A percentile compares a stretch with the other conserved stretches of the same genome.
These are phyloP conservation scores for Haemorhous mexicanus DNA, from an alignment of 2,113 vertebrate genomes.

Conservation along the genomic window DNA sequence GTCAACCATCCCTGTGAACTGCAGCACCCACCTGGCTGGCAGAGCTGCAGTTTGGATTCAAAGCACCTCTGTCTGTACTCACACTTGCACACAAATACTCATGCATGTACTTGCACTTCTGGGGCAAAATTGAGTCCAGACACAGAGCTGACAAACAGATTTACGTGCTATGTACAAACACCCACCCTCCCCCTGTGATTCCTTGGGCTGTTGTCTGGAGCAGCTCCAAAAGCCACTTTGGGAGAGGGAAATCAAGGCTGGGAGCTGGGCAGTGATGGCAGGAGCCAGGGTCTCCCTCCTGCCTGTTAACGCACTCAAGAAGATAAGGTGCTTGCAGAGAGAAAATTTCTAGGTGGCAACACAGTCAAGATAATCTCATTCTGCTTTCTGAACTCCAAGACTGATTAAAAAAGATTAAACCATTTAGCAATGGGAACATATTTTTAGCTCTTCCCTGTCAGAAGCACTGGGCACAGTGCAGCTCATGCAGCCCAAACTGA, in stretches of 20 bases:
- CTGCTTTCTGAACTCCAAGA: background rate
- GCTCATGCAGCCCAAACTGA: background rate
- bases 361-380: background rate
- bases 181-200: background rate
- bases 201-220: background rate
- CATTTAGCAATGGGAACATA: background rate
- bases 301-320: accelerated
- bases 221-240: background rate
- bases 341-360: background rate
- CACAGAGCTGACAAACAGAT: background rate
- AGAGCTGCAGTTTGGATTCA: background rate
- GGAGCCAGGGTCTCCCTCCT: background rate
- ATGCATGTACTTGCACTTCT: background rate
- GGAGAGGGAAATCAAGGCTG: background rate
- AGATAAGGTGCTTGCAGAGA: background rate
- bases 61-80: background rate
- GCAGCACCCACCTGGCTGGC: background rate
- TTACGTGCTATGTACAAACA: background rate
- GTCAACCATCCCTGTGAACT: background rate
- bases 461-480: background rate
- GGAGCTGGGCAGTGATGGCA: background rate
- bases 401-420: background rate
- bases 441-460: background rate
- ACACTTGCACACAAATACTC: background rate
- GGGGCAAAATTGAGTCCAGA: background rate